These are phyloP conservation scores for Nanorana parkeri DNA, from an alignment of 2,113 vertebrate genomes.

Conservation along the genomic window DNA sequence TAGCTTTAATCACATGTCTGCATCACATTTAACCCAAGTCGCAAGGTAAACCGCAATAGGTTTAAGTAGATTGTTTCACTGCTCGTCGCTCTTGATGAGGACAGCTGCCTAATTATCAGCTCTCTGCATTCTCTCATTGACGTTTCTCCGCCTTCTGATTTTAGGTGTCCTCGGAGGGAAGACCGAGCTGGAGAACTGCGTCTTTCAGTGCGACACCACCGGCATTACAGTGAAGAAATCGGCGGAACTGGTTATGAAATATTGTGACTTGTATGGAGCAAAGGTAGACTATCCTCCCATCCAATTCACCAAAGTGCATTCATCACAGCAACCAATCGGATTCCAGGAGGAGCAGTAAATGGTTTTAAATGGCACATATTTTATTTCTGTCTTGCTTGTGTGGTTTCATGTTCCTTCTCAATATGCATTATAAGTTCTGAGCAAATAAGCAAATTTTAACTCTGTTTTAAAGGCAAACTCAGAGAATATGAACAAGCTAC, in stretches of 20 bases:
- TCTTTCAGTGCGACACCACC: constrained; percentile 92
- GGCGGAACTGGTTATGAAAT: constrained; percentile 87
- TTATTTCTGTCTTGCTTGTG: too few species aligned
- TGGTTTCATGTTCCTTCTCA: too few species aligned
- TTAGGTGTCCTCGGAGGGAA: constrained; percentile 87
- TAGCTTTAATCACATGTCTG: too few species aligned
- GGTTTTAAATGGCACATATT: too few species aligned
- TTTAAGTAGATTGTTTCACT: too few species aligned
- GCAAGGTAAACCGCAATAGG: too few species aligned
- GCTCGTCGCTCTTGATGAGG: not conserved
- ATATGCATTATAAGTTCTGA: too few species aligned
- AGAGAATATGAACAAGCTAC: too few species aligned
- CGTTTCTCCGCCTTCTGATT: constrained; percentile 4
- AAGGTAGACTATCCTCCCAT: constrained; percentile 75
- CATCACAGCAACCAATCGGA: not conserved
- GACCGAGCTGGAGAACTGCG: constrained; percentile 89
- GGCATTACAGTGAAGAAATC: constrained; percentile 87
- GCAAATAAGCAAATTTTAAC: too few species aligned
- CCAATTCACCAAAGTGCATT: not conserved
- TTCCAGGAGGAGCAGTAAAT: too few species aligned
- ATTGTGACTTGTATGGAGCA: constrained; percentile 93
- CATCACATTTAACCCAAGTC: too few species aligned
- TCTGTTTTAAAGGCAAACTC: too few species aligned
- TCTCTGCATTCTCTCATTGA: not conserved
- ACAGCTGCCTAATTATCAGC: not conserved